Base-by-base conservation (phyloP, 2,888 invertebrate species). In the Buathra laborator region DNA sequence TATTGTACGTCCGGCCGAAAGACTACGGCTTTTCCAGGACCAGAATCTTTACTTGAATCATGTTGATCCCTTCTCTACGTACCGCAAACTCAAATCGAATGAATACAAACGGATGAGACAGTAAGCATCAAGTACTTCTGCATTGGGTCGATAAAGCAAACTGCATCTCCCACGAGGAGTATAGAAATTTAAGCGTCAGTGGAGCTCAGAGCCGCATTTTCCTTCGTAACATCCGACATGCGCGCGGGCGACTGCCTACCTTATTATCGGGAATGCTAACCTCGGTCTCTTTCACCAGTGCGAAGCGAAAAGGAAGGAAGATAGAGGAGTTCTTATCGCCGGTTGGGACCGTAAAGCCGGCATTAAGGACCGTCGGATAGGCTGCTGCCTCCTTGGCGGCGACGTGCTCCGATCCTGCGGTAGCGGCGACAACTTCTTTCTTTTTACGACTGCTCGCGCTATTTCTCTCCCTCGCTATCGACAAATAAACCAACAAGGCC, bases 221-320 rank as follows among this genome's bases (percentile, higher is more conserved):
- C 43, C 53, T 46, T 56, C 43, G 10, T 71, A 29, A 46, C 12
- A 78, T 78, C 59, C 24, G 48, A 66, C 46, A 71, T 71, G 67
- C 72, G 72, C 72, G 76, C 70, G 29, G 62, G 62, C 32, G 62
- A 12, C 62, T 62, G 71, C 59, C 56, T 77, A 74, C 74, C 83
- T 83, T 74, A 70, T 79, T 83, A 83, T 83, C 78, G 74, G 83
- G 78, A 79, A 74, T 78, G 51, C 68, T 75, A 24, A 56, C 68
- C 64, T 44, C 68, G 19, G 59, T 14, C 74, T 67, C 56, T 71
- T 59, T 51, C 12, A 12, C 53, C 12, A 46, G 16, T 16, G 43
- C n/a, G 56, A 67, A 66, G 44, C 19, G 46, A 62, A 68, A 37
- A 48, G 48, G 24, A 75, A 68, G 81, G 51, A 48, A 75, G 48